Conservation (phyloP, 2,797 vertebrate genomes). For the Ceryle rudis region DNA sequence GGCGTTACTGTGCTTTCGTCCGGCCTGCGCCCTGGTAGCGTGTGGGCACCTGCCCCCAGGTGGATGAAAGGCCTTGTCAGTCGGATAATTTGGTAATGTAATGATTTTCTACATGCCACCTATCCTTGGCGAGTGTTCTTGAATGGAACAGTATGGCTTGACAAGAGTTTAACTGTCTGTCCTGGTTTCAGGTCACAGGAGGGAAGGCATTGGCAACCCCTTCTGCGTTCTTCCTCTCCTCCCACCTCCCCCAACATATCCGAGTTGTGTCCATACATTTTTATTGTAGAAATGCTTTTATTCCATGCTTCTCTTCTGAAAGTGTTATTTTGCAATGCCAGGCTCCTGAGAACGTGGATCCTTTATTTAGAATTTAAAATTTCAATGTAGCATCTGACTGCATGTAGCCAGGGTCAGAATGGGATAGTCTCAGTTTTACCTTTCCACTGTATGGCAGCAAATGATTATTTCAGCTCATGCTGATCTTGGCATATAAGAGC, state of each 20-base stretch:
- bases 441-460: neutral
- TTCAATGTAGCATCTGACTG: neutral
- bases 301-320: neutral
- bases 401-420: neutral
- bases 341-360: neutral
- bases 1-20: neutral
- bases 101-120: accelerated
- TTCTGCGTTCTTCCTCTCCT: neutral
- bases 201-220: neutral
- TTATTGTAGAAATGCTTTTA: neutral
- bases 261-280: accelerated
- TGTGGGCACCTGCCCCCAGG: neutral
- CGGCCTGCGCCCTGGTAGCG: neutral
- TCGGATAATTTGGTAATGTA: accelerated
- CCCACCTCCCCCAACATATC: too few relatives aligned
- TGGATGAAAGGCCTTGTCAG: neutral
- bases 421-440: neutral
- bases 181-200: neutral
- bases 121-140: neutral
- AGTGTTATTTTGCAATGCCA: accelerated
- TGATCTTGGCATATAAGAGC: neutral
- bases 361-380: neutral
- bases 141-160: neutral
- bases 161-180: neutral
- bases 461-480: neutral